These are phyloP conservation scores for Podarcis muralis DNA, from an alignment of 2,113 vertebrate species.

Conservation along the genomic window DNA sequence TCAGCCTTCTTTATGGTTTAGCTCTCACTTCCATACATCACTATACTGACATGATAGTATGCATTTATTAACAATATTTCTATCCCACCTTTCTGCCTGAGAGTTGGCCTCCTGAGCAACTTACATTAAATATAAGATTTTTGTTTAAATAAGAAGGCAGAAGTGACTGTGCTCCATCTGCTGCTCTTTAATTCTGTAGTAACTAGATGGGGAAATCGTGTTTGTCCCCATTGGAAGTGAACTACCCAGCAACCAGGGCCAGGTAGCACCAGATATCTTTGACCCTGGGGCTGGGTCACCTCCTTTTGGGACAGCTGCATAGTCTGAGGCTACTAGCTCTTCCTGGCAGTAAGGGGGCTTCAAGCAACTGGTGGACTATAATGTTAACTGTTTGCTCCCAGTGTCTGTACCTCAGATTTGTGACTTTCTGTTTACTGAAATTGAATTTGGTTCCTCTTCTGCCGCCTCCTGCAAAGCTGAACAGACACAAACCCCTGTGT, in stretches of 20 bases:
- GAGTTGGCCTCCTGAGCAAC: neutral
- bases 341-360: neutral
- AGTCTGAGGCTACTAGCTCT: neutral
- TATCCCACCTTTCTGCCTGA: neutral
- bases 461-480: neutral
- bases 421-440: neutral
- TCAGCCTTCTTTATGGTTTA: too few relatives aligned
- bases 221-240: neutral
- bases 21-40: too few relatives aligned
- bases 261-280: neutral
- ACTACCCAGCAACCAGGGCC: neutral
- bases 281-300: neutral
- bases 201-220: neutral
- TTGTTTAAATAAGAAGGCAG: neutral
- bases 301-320: neutral
- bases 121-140: neutral
- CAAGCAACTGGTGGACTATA: neutral
- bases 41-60: neutral
- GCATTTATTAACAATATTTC: neutral
- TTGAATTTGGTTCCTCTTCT: neutral
- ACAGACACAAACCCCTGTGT: too few relatives aligned
- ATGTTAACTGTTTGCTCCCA: neutral
- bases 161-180: neutral
- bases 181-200: neutral
- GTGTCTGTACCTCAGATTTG: neutral